Evolutionary conservation across 37 sponge, comb jelly and placozoan genomes (phyloP).

Genomic region (Spongilla lacustris): DNA sequence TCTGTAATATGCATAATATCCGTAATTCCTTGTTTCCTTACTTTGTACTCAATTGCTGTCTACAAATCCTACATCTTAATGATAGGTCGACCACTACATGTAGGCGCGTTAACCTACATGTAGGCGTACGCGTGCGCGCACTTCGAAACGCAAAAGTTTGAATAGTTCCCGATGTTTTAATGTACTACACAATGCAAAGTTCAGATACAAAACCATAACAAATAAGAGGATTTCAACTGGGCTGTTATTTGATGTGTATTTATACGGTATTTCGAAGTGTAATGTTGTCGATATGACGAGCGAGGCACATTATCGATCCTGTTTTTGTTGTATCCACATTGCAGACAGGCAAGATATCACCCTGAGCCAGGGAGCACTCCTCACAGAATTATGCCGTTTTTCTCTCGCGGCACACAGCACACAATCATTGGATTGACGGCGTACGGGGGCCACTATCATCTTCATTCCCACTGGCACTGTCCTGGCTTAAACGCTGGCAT

Average conservation of each 20-base stretch:
- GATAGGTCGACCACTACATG: no score
- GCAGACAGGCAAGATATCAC: background rate
- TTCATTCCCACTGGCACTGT: background rate
- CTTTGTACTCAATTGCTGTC: no score
- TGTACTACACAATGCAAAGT: background rate
- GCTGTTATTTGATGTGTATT: background rate
- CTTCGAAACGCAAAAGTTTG: background rate
- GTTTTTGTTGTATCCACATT: background rate
- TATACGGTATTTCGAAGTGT: background rate
- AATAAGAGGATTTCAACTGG: no score
- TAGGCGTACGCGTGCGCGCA: no score
- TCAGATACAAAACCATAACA: background rate
- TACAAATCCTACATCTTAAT: no score
- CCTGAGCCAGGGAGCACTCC: background rate
- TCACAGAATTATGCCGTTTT: background rate
- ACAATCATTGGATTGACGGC: background rate
- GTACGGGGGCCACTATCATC: background rate
- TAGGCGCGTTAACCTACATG: no score
- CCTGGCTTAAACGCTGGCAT: background rate
- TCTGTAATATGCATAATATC: no score
- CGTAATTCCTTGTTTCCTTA: no score
- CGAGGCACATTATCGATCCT: background rate
- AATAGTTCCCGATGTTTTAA: background rate
- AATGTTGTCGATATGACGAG: background rate
- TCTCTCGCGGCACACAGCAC: background rate